Evolutionary conservation across 2,888 invertebrate species (phyloP), one percentile per base, ranked within the genome.

Genomic region (Pycnomerus fuliginosus): DNA sequence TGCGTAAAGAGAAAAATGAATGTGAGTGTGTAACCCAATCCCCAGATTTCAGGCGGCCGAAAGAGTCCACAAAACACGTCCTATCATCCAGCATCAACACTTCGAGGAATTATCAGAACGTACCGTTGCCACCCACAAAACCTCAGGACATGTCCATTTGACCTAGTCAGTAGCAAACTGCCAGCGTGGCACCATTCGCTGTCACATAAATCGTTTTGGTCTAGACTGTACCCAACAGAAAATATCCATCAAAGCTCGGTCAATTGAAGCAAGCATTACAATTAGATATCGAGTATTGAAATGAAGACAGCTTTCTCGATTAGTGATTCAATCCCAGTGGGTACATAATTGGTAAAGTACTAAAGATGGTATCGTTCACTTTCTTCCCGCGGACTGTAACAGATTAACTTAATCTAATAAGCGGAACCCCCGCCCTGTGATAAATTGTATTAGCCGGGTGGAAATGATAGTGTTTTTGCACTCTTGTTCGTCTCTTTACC

Each of bases 331-430:
- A 55, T 53, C 61, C 41, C 62, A 63, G 64, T 63, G 55, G 62
- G 61, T 57, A 57, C 58, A 55, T 64, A 64, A 64, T 64, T 64
- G 64, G 62, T 60, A 61, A 60, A 57, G 55, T 53, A 55, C 54
- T 60, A 55, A 60, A 62, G 60, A 60, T 60, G 60, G 57, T 60
- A 59, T 60, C 60, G 53, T 42, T 40, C 45, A 37, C 43, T 50
- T 53, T 56, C 55, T 51, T 52, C 55, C 60, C 56, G 56, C 59
- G 52, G 63, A 60, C 63, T 61, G 51, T 61, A 61, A 64, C 63
- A 56, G 64, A 64, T 64, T 63, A 64, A 63, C 44, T 63, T 64
- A 64, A 64, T 64, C 64, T 64, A 64, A 64, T 64, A 64, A 64
- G 60, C 63, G 56, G 62, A 51, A 56, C 56, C 60, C 63, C 64